phyloP scores from a whole-genome alignment of 2,888 invertebrate genomes.

The Drosophila aldrichi region DNA sequence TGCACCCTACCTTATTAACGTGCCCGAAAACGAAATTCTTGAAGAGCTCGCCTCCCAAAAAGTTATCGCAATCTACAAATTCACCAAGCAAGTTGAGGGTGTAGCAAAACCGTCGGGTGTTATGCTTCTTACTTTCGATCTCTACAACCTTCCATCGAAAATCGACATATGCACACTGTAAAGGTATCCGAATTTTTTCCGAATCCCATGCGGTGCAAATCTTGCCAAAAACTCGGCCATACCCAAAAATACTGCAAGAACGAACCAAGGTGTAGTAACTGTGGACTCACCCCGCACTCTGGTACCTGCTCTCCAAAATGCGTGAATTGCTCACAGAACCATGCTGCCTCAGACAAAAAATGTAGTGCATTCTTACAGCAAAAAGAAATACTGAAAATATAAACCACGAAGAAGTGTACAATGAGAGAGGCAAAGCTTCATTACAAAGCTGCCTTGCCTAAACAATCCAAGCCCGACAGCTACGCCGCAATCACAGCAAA shows the following conservation, averaged over 20 bases:
- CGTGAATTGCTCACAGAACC: constrained; percentile 9
- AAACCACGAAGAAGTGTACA: no score
- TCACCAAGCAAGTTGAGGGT: constrained; percentile 12
- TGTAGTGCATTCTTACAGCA: no score
- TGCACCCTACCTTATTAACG: constrained; percentile 21
- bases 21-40: constrained; percentile 19
- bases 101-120: constrained; percentile 13
- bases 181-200: constrained; percentile 12
- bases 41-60: constrained; percentile 20
- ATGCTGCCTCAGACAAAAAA: no score
- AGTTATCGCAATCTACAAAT: constrained; percentile 13
- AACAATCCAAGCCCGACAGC: neutral
- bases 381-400: no score
- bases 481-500: neutral
- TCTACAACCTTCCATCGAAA: constrained; percentile 16
- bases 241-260: constrained; percentile 14
- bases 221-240: constrained; percentile 11
- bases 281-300: constrained; percentile 7
- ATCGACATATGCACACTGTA: constrained; percentile 21
- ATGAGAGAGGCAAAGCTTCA: no score
- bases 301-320: constrained; percentile 10
- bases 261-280: constrained; percentile 1
- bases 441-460: no score
- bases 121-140: constrained; percentile 20
- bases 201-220: constrained; percentile 16